phyloP scores from a whole-genome alignment of 2,797 vertebrate genomes.

The Podargus strigoides region DNA sequence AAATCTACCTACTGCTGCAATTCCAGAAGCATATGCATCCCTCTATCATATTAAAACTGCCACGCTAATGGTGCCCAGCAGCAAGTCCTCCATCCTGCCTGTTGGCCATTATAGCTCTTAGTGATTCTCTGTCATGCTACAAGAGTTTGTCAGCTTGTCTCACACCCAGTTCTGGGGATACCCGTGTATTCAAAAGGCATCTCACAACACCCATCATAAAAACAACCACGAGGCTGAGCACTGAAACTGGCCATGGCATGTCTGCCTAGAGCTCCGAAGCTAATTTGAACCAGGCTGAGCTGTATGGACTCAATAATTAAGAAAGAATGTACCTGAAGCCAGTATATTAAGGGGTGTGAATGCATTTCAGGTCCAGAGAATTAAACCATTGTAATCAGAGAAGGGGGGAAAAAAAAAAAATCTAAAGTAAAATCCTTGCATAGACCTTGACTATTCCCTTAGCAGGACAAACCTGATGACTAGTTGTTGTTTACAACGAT shows the following conservation, averaged over 20 bases:
- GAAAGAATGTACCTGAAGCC: slow-evolving; percentile 38
- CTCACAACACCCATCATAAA: not conserved
- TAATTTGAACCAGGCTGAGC: slow-evolving; percentile 30
- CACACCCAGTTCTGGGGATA: not conserved
- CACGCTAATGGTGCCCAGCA: not conserved
- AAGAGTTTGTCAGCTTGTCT: slow-evolving; percentile 25
- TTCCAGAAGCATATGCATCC: not conserved
- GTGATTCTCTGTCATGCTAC: not conserved
- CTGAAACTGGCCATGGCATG: not conserved
- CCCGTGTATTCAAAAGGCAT: not conserved
- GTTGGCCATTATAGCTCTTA: not conserved
- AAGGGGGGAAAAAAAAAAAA: not conserved
- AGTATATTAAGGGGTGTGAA: slow-evolving; percentile 47
- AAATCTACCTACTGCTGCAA: not conserved
- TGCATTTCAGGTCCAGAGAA: slow-evolving; percentile 22
- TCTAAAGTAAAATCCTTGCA: slow-evolving; percentile 34
- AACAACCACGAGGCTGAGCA: not conserved
- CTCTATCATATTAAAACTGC: not conserved
- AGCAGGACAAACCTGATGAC: slow-evolving; percentile 52
- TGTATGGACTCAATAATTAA: slow-evolving; percentile 33
- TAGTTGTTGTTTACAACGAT: slow-evolving; percentile 65
- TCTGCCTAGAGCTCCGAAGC: not conserved
- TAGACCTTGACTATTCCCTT: slow-evolving; percentile 55
- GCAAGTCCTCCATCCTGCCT: not conserved
- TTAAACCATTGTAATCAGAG: slow-evolving; percentile 50